These are phyloP conservation scores for Philopotamus ludificatus DNA, from an alignment of 1,140 invertebrate genomes.

Conservation along the genomic window DNA sequence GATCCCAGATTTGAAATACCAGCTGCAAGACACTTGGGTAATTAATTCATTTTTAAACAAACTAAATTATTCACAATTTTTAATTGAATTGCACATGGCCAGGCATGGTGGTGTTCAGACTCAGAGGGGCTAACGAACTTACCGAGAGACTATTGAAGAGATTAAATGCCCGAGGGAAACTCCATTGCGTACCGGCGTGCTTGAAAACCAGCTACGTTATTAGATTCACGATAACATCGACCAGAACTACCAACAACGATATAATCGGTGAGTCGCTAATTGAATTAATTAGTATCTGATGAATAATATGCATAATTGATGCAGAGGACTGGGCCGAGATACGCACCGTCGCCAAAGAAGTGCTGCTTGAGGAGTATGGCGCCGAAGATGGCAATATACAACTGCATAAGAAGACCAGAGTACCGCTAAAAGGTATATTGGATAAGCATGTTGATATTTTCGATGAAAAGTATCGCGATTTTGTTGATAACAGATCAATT, in stretches of 20 bases:
- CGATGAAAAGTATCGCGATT: too few species aligned
- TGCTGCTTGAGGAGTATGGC: constrained; percentile 60
- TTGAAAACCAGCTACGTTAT: constrained; percentile 91
- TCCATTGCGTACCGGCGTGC: constrained; percentile 92
- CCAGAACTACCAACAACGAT: constrained; percentile 83
- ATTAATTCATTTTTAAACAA: constrained; percentile 9
- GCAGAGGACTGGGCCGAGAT: constrained; percentile 88
- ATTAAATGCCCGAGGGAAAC: constrained; percentile 79
- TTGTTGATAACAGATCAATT: neutral
- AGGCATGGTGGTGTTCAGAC: constrained; percentile 91
- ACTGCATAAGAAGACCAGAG: constrained; percentile 59
- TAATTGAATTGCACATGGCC: constrained; percentile 15
- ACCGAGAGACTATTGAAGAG: constrained; percentile 83
- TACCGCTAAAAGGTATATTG: constrained; percentile 71
- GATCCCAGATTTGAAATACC: constrained; percentile 90
- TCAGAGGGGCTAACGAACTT: constrained; percentile 80
- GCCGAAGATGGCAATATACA: constrained; percentile 59
- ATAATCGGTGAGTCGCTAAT: constrained; percentile 59
- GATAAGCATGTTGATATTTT: too few species aligned
- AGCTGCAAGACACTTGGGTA: constrained; percentile 77
- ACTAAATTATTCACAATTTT: neutral
- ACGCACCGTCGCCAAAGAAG: constrained; percentile 70
- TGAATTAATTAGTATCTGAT: neutral
- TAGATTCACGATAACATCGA: constrained; percentile 89
- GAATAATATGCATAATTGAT: constrained; percentile 1